These are phyloP conservation scores for Neolamprologus fasciatus DNA, from an alignment of 2,113 vertebrate genomes.

Conservation along the genomic window DNA sequence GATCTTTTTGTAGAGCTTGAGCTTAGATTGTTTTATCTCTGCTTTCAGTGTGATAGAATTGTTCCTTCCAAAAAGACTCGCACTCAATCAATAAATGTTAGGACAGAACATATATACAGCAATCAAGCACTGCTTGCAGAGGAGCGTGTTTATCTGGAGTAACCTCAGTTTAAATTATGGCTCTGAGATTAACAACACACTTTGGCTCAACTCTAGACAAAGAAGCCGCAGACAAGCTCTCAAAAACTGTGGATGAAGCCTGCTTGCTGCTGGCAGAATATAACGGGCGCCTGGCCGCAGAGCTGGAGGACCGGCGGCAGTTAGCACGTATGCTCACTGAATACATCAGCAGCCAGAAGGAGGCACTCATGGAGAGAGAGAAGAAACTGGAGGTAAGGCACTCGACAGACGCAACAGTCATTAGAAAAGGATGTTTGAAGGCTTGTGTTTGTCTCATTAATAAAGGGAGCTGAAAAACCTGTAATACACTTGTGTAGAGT, in stretches of 20 bases:
- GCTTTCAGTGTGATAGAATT: background rate
- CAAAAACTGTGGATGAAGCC: conserved; percentile 95
- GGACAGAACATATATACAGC: background rate
- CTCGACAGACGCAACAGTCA: accelerated
- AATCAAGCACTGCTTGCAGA: background rate
- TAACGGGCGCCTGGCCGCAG: conserved; percentile 91
- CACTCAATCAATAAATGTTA: background rate
- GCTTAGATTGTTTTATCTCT: background rate
- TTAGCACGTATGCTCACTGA: conserved; percentile 94
- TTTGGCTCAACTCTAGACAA: conserved; percentile 74
- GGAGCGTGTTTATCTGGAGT: background rate
- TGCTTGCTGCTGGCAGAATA: conserved; percentile 95
- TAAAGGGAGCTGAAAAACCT: accelerated
- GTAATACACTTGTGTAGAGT: background rate
- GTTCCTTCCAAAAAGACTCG: accelerated
- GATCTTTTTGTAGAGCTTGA: background rate
- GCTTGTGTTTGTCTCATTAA: background rate
- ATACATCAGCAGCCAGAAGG: conserved; percentile 93
- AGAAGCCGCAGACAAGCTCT: conserved; percentile 91
- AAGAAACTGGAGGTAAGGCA: conserved; percentile 89
- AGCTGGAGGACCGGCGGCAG: conserved; percentile 95
- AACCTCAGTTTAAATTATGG: background rate
- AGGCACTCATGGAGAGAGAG: conserved; percentile 88
- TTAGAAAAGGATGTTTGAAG: background rate
- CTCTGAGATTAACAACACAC: background rate